Conservation (phyloP, 2,888 invertebrate genomes). For the Cataglyphis albicans region DNA sequence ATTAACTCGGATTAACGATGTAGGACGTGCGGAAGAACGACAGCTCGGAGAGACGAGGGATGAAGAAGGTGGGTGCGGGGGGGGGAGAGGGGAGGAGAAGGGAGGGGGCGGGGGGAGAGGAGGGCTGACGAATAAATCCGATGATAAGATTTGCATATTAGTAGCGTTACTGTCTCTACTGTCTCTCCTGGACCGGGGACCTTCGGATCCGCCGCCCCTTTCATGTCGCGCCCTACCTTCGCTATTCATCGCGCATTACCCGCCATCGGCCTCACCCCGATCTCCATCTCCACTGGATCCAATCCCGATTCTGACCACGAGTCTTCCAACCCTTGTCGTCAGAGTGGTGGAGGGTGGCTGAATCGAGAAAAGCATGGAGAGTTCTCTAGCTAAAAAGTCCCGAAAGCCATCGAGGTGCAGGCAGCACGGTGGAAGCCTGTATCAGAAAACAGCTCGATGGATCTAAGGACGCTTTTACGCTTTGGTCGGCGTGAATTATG, state of each 20-base stretch:
- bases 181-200: slow-evolving; percentile 58
- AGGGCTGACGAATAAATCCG: slow-evolving; percentile 71
- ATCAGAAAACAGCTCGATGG: slow-evolving; percentile 60
- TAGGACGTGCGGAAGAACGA: slow-evolving; percentile 40
- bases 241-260: slow-evolving; percentile 77
- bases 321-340: slow-evolving; percentile 69
- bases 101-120: too few relatives aligned
- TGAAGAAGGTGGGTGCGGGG: not conserved
- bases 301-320: slow-evolving; percentile 73
- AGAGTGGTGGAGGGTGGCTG: slow-evolving; percentile 37
- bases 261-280: slow-evolving; percentile 19
- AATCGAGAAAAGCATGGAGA: slow-evolving; percentile 66
- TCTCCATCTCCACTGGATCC: slow-evolving; percentile 53
- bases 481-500: slow-evolving; percentile 12
- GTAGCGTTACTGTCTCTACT: slow-evolving; percentile 76
- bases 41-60: not conserved
- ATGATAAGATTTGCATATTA: slow-evolving; percentile 82
- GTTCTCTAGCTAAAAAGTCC: slow-evolving; percentile 64
- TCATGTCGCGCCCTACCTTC: slow-evolving; percentile 76
- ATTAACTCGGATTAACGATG: slow-evolving; percentile 49
- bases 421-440: slow-evolving; percentile 35
- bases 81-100: not conserved
- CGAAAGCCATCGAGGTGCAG: slow-evolving; percentile 56
- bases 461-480: slow-evolving; percentile 55
- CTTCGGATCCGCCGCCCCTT: slow-evolving; percentile 76